These are phyloP conservation scores for Macroglossus sobrinus DNA, from an alignment of 2,113 vertebrate genomes.

Conservation along the genomic window DNA sequence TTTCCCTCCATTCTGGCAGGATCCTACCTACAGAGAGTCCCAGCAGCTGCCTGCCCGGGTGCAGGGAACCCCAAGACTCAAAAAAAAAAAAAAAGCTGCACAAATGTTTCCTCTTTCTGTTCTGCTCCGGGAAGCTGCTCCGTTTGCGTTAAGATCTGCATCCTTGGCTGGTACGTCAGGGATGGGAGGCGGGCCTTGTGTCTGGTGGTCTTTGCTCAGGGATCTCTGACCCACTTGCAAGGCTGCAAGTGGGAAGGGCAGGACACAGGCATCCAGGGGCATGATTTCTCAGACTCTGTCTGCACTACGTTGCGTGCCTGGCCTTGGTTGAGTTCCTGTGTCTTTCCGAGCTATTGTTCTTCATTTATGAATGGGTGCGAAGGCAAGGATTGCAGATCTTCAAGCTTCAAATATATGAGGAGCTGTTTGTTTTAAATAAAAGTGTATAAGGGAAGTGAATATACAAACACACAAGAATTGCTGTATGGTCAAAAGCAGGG, in stretches of 20 bases:
- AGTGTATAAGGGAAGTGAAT: not conserved
- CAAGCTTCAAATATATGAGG: not conserved
- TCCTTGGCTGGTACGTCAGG: not conserved
- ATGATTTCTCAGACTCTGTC: not conserved
- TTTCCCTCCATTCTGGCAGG: not conserved
- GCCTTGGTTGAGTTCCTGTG: not conserved
- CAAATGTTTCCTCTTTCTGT: not conserved
- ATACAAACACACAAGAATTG: not conserved
- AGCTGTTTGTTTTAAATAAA: not conserved
- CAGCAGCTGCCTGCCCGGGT: not conserved
- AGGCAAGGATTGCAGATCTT: not conserved
- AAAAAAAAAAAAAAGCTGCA: not conserved
- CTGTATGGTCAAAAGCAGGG: fast-evolving
- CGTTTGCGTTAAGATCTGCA: not conserved
- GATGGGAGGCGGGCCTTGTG: fast-evolving
- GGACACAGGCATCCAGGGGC: not conserved
- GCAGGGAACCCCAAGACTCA: not conserved
- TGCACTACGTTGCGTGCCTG: fast-evolving
- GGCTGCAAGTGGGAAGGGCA: not conserved
- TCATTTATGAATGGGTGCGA: not conserved
- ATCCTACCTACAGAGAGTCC: not conserved
- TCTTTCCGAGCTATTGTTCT: not conserved
- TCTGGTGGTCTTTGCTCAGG: not conserved
- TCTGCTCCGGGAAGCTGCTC: not conserved
- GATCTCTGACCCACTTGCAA: not conserved